Base-by-base conservation (phyloP, 2,113 vertebrate genomes). In the Nanorana parkeri region DNA sequence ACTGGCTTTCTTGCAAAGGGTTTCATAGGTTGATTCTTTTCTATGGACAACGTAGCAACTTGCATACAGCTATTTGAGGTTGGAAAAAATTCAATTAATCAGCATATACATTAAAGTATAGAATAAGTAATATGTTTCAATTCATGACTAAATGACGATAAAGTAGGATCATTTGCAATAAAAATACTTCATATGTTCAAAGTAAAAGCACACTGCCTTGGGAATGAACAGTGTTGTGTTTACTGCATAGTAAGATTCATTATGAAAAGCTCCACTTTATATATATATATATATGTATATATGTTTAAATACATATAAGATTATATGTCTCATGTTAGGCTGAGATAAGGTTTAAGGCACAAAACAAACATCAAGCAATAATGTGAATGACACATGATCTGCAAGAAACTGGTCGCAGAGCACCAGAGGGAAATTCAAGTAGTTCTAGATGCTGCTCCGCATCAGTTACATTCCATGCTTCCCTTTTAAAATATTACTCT, bases 161-260 rank as follows among this genome's bases (percentile, higher is more conserved):
- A 66, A 66, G 56, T 74, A 56, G 52, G 67, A 72, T 84, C 81
- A 88, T 81, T 85, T 86, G 68, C 87, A 77, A 83, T 89, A 88
- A 86, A 84, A 89, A 85, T 84, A 77, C 32, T 88, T 87, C 86
- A 85, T 69, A 36, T 85, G 83, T 83, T 83, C 79, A 89, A 58
- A 80, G 83, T 87, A 86, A 87, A 91, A 88, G 83, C 81, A 88
- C 84, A 84, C 83, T 86, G 77, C 77, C 75, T 85, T 86, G 79
- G 90, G 89, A 89, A 73, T 74, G 58, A 61, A 65, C 78, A 80
- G 67, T 36, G 69, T 32, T n/a, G 32, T 51, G 83, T 80, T 86
- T 90, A 89, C 76, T 88, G 86, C 87, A 89, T 85, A 92, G 91
- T 89, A 91, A 86, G 90, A 87, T 87, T 81, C 87, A 68, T 87